Conservation (phyloP, 2,797 vertebrate genomes). For the Enoplosus armatus region DNA sequence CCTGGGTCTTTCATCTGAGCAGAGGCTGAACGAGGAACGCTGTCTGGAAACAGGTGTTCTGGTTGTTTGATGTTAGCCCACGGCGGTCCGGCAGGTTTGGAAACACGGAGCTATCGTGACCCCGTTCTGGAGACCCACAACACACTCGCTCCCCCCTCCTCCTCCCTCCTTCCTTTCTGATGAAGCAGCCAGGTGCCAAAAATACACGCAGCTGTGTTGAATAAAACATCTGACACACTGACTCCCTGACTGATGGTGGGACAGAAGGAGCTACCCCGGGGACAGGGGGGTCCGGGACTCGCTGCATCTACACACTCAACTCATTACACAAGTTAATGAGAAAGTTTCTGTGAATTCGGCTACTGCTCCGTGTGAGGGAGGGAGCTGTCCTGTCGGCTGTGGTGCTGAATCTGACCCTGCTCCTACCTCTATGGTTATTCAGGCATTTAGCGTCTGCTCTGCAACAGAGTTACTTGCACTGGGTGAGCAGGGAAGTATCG, state of each 20-base stretch:
- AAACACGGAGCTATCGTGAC: conserved; percentile 68
- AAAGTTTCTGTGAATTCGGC: conserved; percentile 51
- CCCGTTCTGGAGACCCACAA: conserved; percentile 60
- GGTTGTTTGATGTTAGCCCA: conserved; percentile 77
- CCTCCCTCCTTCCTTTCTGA: conserved; percentile 24
- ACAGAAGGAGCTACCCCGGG: conserved; percentile 63
- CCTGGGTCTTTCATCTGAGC: conserved; percentile 75
- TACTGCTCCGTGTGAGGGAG: conserved; percentile 1
- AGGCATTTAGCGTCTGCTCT: conserved; percentile 22
- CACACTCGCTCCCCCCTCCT: neutral
- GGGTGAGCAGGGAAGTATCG: neutral
- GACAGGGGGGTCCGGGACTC: conserved; percentile 50
- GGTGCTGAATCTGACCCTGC: conserved; percentile 49
- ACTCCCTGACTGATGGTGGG: conserved; percentile 74
- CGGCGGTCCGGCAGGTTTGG: conserved; percentile 62
- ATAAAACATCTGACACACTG: conserved; percentile 79
- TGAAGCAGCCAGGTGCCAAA: conserved; percentile 71
- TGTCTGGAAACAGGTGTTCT: conserved; percentile 79
- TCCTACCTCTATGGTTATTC: conserved; percentile 10
- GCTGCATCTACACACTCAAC: conserved; percentile 44
- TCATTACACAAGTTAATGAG: conserved; percentile 75
- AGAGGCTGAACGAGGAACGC: conserved; percentile 48
- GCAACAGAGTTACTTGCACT: neutral
- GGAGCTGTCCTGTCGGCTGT: conserved; percentile 54
- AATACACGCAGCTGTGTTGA: conserved; percentile 74